Percentiles rank a stretch among this genome's conserved stretches.
These are phyloP conservation scores for Actinia equina DNA, from an alignment of 64 coral and sea anemone species.

Conservation along the genomic window DNA sequence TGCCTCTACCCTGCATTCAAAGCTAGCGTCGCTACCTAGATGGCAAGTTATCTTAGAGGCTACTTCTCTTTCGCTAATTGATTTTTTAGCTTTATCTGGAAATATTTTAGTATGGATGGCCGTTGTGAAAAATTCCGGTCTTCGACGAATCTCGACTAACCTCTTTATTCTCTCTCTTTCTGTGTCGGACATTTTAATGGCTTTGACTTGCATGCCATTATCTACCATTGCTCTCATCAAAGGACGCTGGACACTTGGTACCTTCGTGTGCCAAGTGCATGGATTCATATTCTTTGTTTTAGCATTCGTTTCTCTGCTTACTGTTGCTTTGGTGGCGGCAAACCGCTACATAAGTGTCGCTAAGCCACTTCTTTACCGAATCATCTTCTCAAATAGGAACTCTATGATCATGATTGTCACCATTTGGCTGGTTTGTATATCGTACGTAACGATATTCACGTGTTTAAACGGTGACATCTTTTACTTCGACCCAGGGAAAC, in stretches of 20 bases:
- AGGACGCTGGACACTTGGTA: conserved; percentile 38
- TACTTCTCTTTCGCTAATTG: conserved; percentile 34
- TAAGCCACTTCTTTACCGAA: conserved; percentile 49
- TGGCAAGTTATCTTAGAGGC: conserved; percentile 31
- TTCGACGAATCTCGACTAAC: conserved; percentile 59
- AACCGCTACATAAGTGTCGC: conserved; percentile 71
- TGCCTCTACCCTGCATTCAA: neutral
- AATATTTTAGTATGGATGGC: conserved; percentile 54
- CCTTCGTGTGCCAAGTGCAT: conserved; percentile 40
- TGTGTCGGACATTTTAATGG: conserved; percentile 60
- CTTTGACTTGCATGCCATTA: conserved; percentile 53
- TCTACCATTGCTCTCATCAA: conserved; percentile 48
- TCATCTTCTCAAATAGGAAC: conserved; percentile 21
- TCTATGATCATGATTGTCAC: conserved; percentile 39
- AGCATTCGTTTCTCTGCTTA: conserved; percentile 62
- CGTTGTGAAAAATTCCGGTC: conserved; percentile 40
- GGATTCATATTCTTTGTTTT: conserved; percentile 66
- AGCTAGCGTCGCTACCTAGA: conserved; percentile 35
- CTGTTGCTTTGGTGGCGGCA: conserved; percentile 47
- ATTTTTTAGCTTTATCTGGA: conserved; percentile 39
- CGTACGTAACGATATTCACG: conserved; percentile 34
- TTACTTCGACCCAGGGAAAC: conserved; percentile 42
- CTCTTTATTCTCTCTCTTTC: conserved; percentile 56
- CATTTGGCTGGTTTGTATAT: conserved; percentile 33
- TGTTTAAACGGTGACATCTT: conserved; percentile 35